phyloP scores from a whole-genome alignment of 1,140 invertebrate genomes.

The Chionoecetes opilio region DNA sequence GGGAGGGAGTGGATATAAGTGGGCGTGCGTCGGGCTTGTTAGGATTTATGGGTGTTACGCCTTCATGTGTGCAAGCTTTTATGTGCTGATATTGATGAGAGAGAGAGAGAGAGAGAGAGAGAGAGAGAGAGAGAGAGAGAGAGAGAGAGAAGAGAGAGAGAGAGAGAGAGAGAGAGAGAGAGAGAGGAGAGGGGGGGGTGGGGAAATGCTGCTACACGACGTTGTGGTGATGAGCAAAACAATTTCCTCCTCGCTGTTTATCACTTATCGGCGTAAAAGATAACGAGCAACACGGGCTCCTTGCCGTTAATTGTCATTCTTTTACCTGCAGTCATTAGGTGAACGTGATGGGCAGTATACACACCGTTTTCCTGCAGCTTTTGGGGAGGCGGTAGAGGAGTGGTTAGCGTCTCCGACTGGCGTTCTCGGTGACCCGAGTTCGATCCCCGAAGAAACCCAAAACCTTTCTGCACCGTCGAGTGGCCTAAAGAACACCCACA shows the following conservation, averaged over 20 bases:
- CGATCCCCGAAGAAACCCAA: too few species aligned
- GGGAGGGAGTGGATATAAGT: not conserved
- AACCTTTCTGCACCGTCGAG: too few species aligned
- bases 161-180: not conserved
- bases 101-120: not conserved
- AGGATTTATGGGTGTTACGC: not conserved
- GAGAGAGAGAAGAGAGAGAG: not conserved
- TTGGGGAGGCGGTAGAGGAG: too few species aligned
- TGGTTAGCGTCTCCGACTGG: too few species aligned
- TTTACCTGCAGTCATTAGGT: too few species aligned
- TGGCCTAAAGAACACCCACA: too few species aligned
- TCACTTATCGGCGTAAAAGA: not conserved
- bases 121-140: constrained; percentile 27
- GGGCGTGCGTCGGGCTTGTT: too few species aligned
- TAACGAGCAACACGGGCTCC: not conserved
- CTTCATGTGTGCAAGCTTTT: not conserved
- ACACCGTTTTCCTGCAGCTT: too few species aligned
- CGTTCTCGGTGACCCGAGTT: too few species aligned
- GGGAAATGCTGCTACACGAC: not conserved
- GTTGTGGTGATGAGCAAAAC: not conserved
- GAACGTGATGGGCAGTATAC: too few species aligned
- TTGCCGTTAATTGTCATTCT: not conserved
- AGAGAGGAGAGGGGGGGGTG: not conserved
- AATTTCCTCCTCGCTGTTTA: not conserved
- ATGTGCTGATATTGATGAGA: not conserved